Conservation (phyloP, 2,113 vertebrate species). For the Holacanthus passer region DNA sequence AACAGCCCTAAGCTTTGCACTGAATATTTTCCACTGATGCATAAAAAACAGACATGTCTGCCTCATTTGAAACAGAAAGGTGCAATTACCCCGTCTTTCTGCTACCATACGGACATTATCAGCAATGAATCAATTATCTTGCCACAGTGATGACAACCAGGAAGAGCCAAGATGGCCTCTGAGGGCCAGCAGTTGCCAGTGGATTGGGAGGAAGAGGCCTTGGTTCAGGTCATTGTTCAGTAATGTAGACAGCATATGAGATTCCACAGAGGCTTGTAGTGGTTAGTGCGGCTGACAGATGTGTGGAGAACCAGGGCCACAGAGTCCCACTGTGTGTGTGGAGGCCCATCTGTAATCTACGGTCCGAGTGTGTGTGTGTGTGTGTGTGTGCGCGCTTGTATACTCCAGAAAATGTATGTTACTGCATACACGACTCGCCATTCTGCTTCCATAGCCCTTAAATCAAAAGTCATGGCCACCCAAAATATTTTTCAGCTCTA, state of each 20-base stretch:
- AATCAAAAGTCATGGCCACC: slow-evolving; percentile 32
- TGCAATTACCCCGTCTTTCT: slow-evolving; percentile 28
- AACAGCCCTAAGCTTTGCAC: background rate
- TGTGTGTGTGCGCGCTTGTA: background rate
- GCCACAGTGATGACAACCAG: slow-evolving; percentile 52
- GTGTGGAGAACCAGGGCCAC: slow-evolving; percentile 20
- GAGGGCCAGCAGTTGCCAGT: slow-evolving; percentile 33
- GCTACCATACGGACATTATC: slow-evolving; percentile 24
- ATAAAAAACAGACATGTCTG: slow-evolving; percentile 11
- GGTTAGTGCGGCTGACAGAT: slow-evolving; percentile 1
- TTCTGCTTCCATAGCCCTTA: background rate
- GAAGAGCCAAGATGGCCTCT: slow-evolving; percentile 46
- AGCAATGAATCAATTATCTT: slow-evolving; percentile 56
- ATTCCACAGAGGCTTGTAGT: slow-evolving; percentile 45
- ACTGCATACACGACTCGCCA: background rate
- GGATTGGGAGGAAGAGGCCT: slow-evolving; percentile 32
- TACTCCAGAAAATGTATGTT: background rate
- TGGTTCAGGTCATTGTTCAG: slow-evolving; percentile 50
- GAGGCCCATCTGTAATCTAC: slow-evolving; percentile 4
- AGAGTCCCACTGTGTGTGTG: background rate
- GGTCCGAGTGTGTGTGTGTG: background rate
- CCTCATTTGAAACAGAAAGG: slow-evolving; percentile 26
- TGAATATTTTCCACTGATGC: slow-evolving; percentile 4
- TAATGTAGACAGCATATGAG: slow-evolving; percentile 45
- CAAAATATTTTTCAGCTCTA: slow-evolving; percentile 22